Evolutionary conservation across 2,888 invertebrate species (phyloP), one percentile per base, ranked within the genome.

Genomic region (Cylloceria caligata): DNA sequence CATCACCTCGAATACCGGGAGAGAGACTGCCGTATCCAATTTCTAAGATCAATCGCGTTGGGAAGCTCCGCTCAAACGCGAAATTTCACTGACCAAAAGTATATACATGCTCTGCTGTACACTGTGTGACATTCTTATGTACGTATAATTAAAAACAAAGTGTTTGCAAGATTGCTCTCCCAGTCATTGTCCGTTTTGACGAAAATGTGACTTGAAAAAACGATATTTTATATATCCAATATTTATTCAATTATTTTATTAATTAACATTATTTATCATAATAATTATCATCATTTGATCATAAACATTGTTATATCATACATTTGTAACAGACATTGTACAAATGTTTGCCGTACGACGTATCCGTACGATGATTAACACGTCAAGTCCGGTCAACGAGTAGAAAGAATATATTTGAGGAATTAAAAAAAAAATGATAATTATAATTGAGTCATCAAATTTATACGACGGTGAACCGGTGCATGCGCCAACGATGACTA

Each of bases 1-100:
- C 4, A 30, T n/a, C n/a, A 11, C 1, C 27, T 16, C 13, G n/a
- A 4, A 30, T 64, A 52, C 9, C 19, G 36, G 9, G 21, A 16
- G 60, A 6, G 24, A 27, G 30, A 11, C n/a, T 13, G 42, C 64
- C 36, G 39, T 64, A 45, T 71, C 64, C 64, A 47, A 78, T 72
- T 71, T 65, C 45, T n/a, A 47, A 45, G 77, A 85, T 81, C 84
- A 80, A 84, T 85, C 9, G n/a, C 3, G 49, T 21, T 6, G 21
- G 21, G 49, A 21, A 0, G 9, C 13, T 39, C 45, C 13, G 39
- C 13, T 13, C 0, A 39, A 39, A 39, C 13, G 36, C 11, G 42
- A 42, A 42, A 42, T 45, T 45, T 45, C 45, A 45, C n/a, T 45
- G n/a, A 45, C 16, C 5, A 1, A 16, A 16, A 5, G 39, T 11